Evolutionary conservation across 2,888 invertebrate genomes (phyloP).

Genomic region (Caenorhabditis afra): DNA sequence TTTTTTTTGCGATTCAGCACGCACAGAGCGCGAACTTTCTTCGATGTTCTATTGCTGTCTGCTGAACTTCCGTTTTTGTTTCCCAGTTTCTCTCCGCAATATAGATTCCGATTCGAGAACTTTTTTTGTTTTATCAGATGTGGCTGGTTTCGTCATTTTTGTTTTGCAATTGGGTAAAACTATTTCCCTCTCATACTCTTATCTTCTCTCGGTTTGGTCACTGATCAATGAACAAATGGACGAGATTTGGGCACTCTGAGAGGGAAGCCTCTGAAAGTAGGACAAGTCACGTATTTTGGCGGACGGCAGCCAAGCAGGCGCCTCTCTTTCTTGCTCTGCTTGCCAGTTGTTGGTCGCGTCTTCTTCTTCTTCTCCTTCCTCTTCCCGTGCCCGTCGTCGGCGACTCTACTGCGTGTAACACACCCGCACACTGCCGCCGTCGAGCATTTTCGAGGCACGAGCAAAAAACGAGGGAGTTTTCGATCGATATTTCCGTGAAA

Average conservation of each 20-base stretch:
- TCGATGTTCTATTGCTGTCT: no score
- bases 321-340: not conserved
- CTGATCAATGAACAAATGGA: slow-evolving; percentile 34
- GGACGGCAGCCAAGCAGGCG: slow-evolving; percentile 33
- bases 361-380: not conserved
- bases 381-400: not conserved
- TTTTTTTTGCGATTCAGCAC: no score
- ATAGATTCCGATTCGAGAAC: no score
- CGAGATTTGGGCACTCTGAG: slow-evolving; percentile 9
- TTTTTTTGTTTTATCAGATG: no score
- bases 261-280: slow-evolving; percentile 22
- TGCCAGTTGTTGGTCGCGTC: slow-evolving; percentile 27
- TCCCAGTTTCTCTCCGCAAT: no score
- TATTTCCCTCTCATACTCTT: not conserved
- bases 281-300: slow-evolving; percentile 50
- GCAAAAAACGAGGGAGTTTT: not conserved
- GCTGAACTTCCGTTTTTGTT: no score
- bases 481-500: slow-evolving; percentile 1
- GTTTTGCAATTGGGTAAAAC: not conserved
- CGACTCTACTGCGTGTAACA: not conserved
- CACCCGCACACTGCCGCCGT: no score
- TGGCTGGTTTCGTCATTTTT: not conserved
- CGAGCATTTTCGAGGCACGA: no score
- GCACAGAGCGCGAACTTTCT: no score
- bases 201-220: slow-evolving; percentile 5